Base-by-base conservation (phyloP, 2,113 vertebrate genomes). In the Tursiops truncatus region DNA sequence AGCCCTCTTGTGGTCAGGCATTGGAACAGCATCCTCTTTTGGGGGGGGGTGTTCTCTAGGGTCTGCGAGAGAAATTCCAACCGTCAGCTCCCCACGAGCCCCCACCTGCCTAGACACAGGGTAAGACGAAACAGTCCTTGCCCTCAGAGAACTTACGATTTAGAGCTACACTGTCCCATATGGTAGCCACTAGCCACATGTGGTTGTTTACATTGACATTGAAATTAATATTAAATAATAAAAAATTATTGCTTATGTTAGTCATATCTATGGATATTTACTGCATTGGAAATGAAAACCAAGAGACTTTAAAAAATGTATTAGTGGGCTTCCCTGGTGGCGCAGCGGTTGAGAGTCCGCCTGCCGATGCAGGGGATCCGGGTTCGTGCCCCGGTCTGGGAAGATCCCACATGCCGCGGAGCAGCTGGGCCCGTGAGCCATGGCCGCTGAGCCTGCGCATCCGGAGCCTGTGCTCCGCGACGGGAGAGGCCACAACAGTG, bases 1-100 rank as follows among this genome's bases (percentile, higher is more conserved):
- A 12, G 91, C 95, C 47, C 80, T 79, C 88, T 95, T 38, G 95
- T 95, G 97, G 96, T 70, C 82, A 70, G 26, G 21, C 50, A 0
- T n/a, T 26, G 50, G 70, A 89, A 93, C 12, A 31, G 41, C 89
- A 93, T 28, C n/a, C 82, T 62, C 50, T 87, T 25, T 33, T 2
- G 38, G 38, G 38, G 11, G 11, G 1, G 15, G 2, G 2, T 12
- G 21, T 65, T 85, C 47, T 68, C 12, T 5, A 33, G 65, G 65
- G 56, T 31, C 12, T 26, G 8, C 1, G 63, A 56, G 81, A 62
- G 67, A 93, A 79, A 89, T 36, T 8, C n/a, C 33, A 20, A 2
- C 25, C 36, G n/a, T 25, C 13, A 3, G n/a, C 26, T 47, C 80
- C 23, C 36, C 5, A 2, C 0, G 14, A 33, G n/a, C 25, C 67